Conservation (phyloP, 2,113 vertebrate species). For the Alethe castanea region DNA sequence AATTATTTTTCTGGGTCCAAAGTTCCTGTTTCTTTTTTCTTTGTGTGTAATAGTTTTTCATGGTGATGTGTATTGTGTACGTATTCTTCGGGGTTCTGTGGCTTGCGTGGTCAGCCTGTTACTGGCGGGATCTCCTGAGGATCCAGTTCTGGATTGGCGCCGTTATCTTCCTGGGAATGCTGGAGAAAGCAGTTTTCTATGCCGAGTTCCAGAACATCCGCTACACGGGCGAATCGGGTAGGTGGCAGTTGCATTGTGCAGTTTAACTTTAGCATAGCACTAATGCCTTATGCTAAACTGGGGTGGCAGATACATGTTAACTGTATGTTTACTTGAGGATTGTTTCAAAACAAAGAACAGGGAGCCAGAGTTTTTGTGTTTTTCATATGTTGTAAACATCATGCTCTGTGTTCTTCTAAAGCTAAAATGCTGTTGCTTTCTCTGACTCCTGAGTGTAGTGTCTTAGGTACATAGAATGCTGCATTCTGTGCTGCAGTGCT, state of each 20-base stretch:
- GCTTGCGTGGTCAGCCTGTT: slow-evolving; percentile 92
- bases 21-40: slow-evolving; percentile 3
- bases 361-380: not conserved
- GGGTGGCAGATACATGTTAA: not conserved
- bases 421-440: not conserved
- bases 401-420: not conserved
- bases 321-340: not conserved
- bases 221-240: slow-evolving; percentile 89
- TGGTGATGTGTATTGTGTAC: slow-evolving; percentile 95
- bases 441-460: not conserved
- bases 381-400: not conserved
- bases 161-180: slow-evolving; percentile 93
- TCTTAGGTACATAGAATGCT: not conserved
- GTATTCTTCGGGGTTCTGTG: slow-evolving; percentile 90
- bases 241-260: not conserved
- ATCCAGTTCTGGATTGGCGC: slow-evolving; percentile 97
- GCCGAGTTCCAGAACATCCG: slow-evolving; percentile 93
- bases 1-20: not conserved
- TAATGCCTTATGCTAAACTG: not conserved
- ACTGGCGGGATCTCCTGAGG: slow-evolving; percentile 90
- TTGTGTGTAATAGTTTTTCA: slow-evolving; percentile 85
- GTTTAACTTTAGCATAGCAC: not conserved
- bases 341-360: not conserved
- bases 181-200: slow-evolving; percentile 96
- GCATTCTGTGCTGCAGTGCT: not conserved